A percentile compares a stretch with the other conserved stretches of the same genome.
Conservation (phyloP, 2,888 invertebrate genomes). For the Ochropleura leucogaster region DNA sequence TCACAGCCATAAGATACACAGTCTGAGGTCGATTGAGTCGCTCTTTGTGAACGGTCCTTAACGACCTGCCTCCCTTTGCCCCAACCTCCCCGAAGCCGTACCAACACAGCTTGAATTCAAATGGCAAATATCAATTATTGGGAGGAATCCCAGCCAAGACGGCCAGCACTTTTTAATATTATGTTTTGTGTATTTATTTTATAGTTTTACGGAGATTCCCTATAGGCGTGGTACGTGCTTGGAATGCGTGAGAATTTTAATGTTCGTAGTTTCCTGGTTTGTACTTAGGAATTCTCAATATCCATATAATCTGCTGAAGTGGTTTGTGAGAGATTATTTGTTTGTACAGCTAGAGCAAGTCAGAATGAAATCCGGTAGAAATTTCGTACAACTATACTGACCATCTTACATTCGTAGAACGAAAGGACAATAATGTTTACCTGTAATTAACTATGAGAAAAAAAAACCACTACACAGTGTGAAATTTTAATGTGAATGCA, state of each 20-base stretch:
- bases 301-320: conserved; percentile 46
- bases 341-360: conserved; percentile 8
- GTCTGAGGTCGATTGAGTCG: conserved; percentile 76
- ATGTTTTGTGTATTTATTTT: conserved; percentile 67
- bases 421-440: not conserved
- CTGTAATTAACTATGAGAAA: no score
- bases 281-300: conserved; percentile 46
- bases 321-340: conserved; percentile 31
- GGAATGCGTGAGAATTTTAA: conserved; percentile 57
- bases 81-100: conserved; percentile 52
- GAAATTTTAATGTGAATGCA: no score
- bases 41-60: conserved; percentile 76
- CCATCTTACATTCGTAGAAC: not conserved
- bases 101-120: conserved; percentile 81
- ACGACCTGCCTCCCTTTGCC: conserved; percentile 63
- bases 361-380: conserved; percentile 1
- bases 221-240: conserved; percentile 61
- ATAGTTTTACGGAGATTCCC: conserved; percentile 64
- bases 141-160: conserved; percentile 49
- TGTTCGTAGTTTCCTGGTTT: conserved; percentile 45
- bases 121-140: conserved; percentile 84
- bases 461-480: no score
- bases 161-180: conserved; percentile 63
- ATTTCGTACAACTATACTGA: not conserved
- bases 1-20: conserved; percentile 79